Base-by-base conservation (phyloP, 1,140 invertebrate species). In the Helicoverpa armigera region DNA sequence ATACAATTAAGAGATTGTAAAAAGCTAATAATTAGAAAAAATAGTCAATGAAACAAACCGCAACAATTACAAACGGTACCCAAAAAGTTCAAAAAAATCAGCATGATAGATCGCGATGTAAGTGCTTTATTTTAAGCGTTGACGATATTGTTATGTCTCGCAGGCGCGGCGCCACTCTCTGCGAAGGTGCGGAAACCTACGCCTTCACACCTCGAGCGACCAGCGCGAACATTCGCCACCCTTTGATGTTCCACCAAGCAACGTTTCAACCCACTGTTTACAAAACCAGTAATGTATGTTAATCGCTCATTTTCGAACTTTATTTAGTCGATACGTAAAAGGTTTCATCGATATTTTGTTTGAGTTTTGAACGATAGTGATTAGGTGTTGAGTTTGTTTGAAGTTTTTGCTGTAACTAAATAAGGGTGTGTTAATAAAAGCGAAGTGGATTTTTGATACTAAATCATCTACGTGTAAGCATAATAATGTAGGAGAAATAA, bases 51-150 rank as follows among this genome's bases (percentile, higher is more conserved):
- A 23, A 23, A 23, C n/a, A 23, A 51, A 23, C 18, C 16, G 31
- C 43, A 48, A 48, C 16, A 51, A 51, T n/a, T 54, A 11, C 4
- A 72, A 35, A 63, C 58, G 75, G 60, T 58, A 79, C 65, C 76
- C 76, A 58, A 79, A 70, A 79, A 79, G 43, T 16, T 7, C n/a
- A 56, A 53, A 53, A 58, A 70, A 48, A 43, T 79, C 35, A 51
- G 48, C 78, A 74, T 86, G 83, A 86, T 88, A 84, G 83, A 88
- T 84, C 72, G 81, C 81, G 77, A 72, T 86, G 80, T 88, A 85
- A 90, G 89, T 90, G 88, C 77, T 88, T 85, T 89, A 88, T 86
- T 89, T 87, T 83, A 82, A 77, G 82, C 73, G 78, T 63, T 83
- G 84, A 86, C 81, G 76, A 81, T 63, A 79, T 85, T 89, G 87